A percentile compares a stretch with the other conserved stretches of the same genome.
Conservation (phyloP, 2,113 vertebrate genomes). For the Mohoua ochrocephala region DNA sequence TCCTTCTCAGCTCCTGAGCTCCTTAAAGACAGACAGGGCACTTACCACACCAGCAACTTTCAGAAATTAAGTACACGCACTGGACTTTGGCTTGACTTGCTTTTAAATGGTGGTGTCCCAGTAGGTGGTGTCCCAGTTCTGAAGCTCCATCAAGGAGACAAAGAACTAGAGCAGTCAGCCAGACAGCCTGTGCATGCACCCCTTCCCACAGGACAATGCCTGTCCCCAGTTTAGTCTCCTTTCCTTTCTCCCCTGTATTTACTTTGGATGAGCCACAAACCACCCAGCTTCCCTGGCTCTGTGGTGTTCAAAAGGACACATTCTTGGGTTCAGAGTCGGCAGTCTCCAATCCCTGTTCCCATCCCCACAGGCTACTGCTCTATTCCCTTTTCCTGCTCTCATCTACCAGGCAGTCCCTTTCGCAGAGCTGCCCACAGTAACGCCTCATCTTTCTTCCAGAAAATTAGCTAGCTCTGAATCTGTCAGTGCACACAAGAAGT, state of each 20-base stretch:
- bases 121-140: background rate
- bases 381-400: background rate
- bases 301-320: background rate
- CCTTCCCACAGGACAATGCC: background rate
- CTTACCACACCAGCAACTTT: background rate
- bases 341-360: background rate
- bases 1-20: background rate
- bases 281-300: background rate
- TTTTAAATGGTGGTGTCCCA: background rate
- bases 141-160: background rate
- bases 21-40: background rate
- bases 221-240: background rate
- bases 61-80: background rate
- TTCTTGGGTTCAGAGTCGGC: rapidly evolving
- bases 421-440: background rate
- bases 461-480: background rate
- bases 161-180: conserved; percentile 32
- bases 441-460: background rate
- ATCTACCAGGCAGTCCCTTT: background rate
- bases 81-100: background rate
- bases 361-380: background rate
- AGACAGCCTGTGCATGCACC: background rate
- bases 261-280: background rate
- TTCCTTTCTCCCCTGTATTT: background rate
- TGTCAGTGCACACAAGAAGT: background rate